A percentile compares a stretch with the other conserved stretches of the same genome.
Conservation (phyloP, 2,888 invertebrate genomes). For the Acleris laterana region DNA sequence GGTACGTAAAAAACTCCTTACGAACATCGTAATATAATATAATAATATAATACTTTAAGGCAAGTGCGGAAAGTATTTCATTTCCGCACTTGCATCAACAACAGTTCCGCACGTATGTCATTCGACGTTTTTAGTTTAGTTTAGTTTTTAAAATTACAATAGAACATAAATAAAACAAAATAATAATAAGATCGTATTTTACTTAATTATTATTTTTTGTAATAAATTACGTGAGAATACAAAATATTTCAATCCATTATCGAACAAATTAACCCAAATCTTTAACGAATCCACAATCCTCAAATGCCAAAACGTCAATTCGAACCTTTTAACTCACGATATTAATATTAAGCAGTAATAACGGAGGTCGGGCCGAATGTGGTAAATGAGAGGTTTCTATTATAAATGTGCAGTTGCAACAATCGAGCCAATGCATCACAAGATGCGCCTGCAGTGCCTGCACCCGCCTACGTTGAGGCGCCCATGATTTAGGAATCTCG, state of each 20-base stretch:
- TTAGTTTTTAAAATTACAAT: too few species aligned
- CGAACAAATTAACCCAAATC: neutral
- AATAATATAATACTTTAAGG: too few species aligned
- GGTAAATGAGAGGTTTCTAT: constrained; percentile 26
- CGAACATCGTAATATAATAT: too few species aligned
- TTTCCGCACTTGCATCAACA: too few species aligned
- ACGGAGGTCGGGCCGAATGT: constrained; percentile 18
- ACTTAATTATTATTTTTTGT: too few species aligned
- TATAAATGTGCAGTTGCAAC: constrained; percentile 22
- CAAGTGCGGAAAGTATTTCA: too few species aligned
- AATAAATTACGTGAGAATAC: too few species aligned
- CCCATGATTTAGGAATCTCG: constrained; percentile 44
- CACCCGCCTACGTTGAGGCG: constrained; percentile 39
- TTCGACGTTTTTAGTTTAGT: too few species aligned
- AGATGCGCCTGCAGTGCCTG: constrained; percentile 16
- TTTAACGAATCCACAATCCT: neutral
- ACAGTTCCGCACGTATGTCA: too few species aligned
- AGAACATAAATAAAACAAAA: too few species aligned
- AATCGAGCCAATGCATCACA: constrained; percentile 25
- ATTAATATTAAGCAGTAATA: constrained; percentile 34
- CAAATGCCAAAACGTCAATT: constrained; percentile 29
- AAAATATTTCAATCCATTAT: constrained; percentile 11
- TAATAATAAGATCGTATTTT: too few species aligned
- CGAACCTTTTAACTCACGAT: constrained; percentile 30
- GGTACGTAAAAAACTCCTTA: too few species aligned